Evolutionary conservation across 2,113 vertebrate species (phyloP), one percentile per base, ranked within the genome.

Genomic region (Solea senegalensis): DNA sequence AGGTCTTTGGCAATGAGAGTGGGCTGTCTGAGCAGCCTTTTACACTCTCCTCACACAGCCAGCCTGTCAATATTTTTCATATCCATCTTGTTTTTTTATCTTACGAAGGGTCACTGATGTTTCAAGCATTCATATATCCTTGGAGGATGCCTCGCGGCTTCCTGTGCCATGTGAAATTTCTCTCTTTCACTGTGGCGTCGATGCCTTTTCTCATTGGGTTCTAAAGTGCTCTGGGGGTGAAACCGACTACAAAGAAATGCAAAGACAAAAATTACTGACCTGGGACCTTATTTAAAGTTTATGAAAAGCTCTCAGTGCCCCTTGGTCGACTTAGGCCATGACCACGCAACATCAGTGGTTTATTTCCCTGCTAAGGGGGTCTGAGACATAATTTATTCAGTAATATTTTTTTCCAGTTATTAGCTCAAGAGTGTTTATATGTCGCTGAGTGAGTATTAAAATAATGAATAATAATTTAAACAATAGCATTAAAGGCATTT

Each of bases 41-140:
- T 66, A 34, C 13, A 44, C 71, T 78, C 61, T 52, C 45, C 71
- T 84, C 77, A 61, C 88, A 85, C 74, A 78, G 56, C 67, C 66
- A 53, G 72, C 68, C 76, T 66, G 82, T 91, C 91, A 88, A 90
- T 91, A 91, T 83, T 90, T 90, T 81, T 86, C 79, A 72, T 80
- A 81, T 88, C 81, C 61, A 80, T 82, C 75, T 83, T 71, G 48
- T 12, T 76, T 81, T 76, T 81, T 49, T 59, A 59, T 87, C 68
- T 84, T 55, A 80, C 79, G 71, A 89, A 85, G 81, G 91, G 88
- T 90, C 85, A 87, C 62, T 69, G 83, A 68, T 86, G 81, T 80
- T 89, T 79, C 78, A 62, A 80, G 69, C 79, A 72, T 84, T 86
- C 76, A 83, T 52, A 88, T 85, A 72, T 86, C 82, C 85, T 88